Base-by-base conservation (phyloP, 1,140 invertebrate species). In the Aphis gossypii region DNA sequence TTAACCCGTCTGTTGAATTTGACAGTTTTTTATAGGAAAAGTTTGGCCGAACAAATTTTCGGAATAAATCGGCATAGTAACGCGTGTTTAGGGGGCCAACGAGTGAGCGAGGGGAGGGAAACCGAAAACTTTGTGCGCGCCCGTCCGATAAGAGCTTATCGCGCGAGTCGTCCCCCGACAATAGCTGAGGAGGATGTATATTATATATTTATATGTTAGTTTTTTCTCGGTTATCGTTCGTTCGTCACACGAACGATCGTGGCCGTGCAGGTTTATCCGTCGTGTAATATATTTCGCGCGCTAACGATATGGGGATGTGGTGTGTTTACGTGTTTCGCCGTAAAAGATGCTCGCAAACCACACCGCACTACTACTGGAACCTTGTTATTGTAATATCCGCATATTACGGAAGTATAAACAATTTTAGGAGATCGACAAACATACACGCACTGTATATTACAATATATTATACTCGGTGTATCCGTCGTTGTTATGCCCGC, bases 11-110 rank as follows among this genome's bases (percentile, higher is more conserved):
- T 30, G 87, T 48, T 30, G 86, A 48, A 87, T 87, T 48, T 48
- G 86, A 87, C 86, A 23, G 86, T 51, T n/a, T 88, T 44, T 86
- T 86, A 88, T 48, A n/a, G 87, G 87, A 18, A 88, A 88, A 51
- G 87, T 88, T 51, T 54, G 30, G 14, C 87, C 30, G 46, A n/a
- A 88, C 46, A 88, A 88, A 88, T 88, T 88, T 88, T 54, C n/a
- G 18, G 87, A 87, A 87, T 87, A 87, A 87, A 87, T 87, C 86
- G 83, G 83, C 83, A 84, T 41, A 44, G 83, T 84, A 35, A 41
- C 82, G 82, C 82, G 41, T 84, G 41, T 84, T 30, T 44, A 25
- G 20, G 83, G 21, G 38, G 3, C 2, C 23, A 7, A 30, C 0
- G 38, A 20, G 8, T 38, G 18, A 82, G 18, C 9, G 68, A 11